A percentile compares a stretch with the other conserved stretches of the same genome.
phyloP scores from a whole-genome alignment of 2,113 vertebrate species.

The Thinocorus orbignyianus region DNA sequence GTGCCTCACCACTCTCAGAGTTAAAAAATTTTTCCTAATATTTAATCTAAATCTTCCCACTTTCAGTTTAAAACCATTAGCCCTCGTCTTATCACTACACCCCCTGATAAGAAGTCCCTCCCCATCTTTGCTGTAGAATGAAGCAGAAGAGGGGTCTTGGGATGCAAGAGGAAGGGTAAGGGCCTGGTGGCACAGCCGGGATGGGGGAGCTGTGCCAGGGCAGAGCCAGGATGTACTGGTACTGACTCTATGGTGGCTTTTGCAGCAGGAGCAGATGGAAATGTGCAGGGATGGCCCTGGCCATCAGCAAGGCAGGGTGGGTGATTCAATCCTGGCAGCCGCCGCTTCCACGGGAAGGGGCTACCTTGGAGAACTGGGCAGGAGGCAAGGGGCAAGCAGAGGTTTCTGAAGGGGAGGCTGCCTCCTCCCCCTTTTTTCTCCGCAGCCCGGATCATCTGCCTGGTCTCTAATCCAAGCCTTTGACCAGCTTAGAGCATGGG shows the following conservation, averaged over 20 bases:
- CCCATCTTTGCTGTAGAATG: neutral
- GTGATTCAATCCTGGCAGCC: conserved; percentile 3
- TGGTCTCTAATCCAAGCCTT: neutral
- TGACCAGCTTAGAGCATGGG: neutral
- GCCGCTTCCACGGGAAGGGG: neutral
- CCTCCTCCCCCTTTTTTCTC: too few species aligned
- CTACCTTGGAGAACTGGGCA: neutral
- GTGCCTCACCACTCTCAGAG: neutral
- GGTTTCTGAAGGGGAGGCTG: too few species aligned
- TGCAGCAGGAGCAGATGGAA: neutral
- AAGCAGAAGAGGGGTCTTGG: neutral
- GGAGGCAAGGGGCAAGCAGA: neutral
- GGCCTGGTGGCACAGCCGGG: accelerated
- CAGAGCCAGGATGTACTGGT: neutral
- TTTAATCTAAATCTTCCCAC: neutral
- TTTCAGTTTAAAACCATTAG: neutral
- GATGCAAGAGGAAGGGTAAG: neutral
- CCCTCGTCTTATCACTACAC: neutral
- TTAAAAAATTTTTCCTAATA: neutral
- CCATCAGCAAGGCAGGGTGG: neutral
- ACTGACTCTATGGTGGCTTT: accelerated
- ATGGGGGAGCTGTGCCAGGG: neutral
- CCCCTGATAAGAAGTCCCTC: neutral
- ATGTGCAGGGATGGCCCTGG: neutral
- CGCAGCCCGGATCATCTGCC: neutral